A percentile compares a stretch with the other conserved stretches of the same genome.
phyloP scores from a whole-genome alignment of 2,797 vertebrate species.

The Adelosebastes latens region DNA sequence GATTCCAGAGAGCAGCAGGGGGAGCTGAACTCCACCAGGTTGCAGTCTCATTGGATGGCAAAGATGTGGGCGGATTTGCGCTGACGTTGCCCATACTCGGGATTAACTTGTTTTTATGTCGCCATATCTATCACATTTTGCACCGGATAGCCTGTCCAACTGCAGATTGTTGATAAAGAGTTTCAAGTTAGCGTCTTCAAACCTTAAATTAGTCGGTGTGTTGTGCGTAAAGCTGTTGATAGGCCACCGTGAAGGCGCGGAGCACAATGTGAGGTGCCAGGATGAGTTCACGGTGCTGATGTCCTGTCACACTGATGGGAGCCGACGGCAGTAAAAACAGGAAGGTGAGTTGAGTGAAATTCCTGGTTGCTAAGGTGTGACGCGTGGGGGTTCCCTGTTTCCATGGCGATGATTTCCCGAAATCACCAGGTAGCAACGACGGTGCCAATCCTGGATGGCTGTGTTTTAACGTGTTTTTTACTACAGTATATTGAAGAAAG shows the following conservation, averaged over 20 bases:
- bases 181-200: fast-evolving
- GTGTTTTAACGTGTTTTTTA: neutral
- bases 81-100: constrained; percentile 60
- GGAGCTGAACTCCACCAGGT: constrained; percentile 35
- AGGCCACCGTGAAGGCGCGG: neutral
- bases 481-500: neutral
- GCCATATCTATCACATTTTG: constrained; percentile 59
- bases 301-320: constrained; percentile 75
- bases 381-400: constrained; percentile 42
- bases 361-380: constrained; percentile 46
- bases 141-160: neutral
- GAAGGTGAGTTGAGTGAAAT: constrained; percentile 70
- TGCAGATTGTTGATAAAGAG: neutral
- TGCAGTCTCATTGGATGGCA: constrained; percentile 47
- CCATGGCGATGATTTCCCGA: constrained; percentile 39
- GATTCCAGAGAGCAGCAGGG: constrained; percentile 39
- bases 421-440: neutral
- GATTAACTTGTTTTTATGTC: constrained; percentile 84
- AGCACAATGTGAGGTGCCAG: constrained; percentile 28
- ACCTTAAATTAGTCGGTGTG: fast-evolving
- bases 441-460: neutral
- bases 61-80: constrained; percentile 66
- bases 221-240: neutral
- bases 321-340: constrained; percentile 78
- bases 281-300: constrained; percentile 42